A percentile compares a stretch with the other conserved stretches of the same genome.
phyloP scores from a whole-genome alignment of 1,140 invertebrate species.

The Cephus cinctus region DNA sequence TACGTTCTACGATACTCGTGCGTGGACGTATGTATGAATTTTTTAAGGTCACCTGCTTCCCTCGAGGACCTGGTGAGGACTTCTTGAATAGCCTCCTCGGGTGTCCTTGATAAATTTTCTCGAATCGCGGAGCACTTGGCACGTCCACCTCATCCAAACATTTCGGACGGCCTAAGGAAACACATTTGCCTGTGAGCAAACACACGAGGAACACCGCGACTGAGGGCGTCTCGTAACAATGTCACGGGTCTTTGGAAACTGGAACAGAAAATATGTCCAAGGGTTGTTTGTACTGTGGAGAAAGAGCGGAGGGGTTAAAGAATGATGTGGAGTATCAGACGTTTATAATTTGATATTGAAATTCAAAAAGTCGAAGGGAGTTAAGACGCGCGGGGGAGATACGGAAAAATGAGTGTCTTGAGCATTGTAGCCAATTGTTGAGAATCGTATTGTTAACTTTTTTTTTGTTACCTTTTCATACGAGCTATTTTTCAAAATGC shows the following conservation, averaged over 20 bases:
- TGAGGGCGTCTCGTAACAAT: neutral
- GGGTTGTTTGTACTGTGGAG: neutral
- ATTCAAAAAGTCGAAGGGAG: neutral
- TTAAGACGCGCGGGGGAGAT: neutral
- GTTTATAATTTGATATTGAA: neutral
- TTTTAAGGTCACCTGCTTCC: no score
- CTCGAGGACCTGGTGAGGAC: no score
- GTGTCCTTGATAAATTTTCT: slow-evolving; percentile 33
- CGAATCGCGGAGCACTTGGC: slow-evolving; percentile 39
- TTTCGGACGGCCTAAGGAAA: slow-evolving; percentile 52
- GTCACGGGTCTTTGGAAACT: neutral
- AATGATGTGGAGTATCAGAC: no score
- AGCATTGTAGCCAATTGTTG: no score
- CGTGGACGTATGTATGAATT: no score
- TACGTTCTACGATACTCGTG: no score
- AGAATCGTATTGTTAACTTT: no score
- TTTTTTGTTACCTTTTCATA: no score
- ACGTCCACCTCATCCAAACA: slow-evolving; percentile 44
- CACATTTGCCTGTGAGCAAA: slow-evolving; percentile 55
- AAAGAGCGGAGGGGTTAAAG: neutral
- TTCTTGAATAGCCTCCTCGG: no score
- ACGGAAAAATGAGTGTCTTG: no score
- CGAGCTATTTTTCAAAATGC: no score
- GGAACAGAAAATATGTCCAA: neutral
- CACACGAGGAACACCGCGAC: no score